Evolutionary conservation across 2,113 vertebrate genomes (phyloP).

Genomic region (Entomyzon cyanotis): DNA sequence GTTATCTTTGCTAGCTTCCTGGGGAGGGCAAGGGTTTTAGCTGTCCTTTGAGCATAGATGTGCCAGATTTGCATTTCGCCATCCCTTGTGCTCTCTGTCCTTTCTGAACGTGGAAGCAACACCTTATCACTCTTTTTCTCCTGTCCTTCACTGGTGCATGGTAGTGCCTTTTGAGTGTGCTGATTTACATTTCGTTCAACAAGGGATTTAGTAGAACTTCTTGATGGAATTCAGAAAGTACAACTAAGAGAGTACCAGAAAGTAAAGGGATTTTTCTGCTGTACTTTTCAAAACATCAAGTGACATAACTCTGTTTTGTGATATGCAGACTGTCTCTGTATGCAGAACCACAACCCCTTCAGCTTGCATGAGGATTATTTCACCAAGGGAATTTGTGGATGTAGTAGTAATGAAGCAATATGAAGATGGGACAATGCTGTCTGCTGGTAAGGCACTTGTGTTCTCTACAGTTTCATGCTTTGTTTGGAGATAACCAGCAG

Average conservation of each 20-base stretch:
- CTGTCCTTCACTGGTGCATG: not conserved
- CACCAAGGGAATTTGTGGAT: conserved; percentile 94
- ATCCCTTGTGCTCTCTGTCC: not conserved
- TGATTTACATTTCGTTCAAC: not conserved
- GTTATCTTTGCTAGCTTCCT: not conserved
- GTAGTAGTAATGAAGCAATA: conserved; percentile 82
- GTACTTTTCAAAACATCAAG: not conserved
- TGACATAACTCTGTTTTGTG: not conserved
- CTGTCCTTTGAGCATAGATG: not conserved
- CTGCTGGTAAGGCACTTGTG: conserved; percentile 80
- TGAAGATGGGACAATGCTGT: conserved; percentile 86
- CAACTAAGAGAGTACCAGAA: not conserved
- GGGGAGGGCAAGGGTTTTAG: not conserved
- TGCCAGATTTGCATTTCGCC: not conserved
- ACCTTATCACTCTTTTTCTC: fast-evolving
- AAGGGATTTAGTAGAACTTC: not conserved
- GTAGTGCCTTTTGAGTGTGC: not conserved
- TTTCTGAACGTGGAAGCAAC: not conserved
- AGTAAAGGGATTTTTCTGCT: not conserved
- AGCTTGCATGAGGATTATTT: conserved; percentile 91
- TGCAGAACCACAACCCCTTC: conserved; percentile 89
- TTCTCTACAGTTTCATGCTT: not conserved
- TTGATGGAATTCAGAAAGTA: not conserved
- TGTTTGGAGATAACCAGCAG: not conserved
- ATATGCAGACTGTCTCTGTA: conserved; percentile 78